Conservation (phyloP, 2,888 invertebrate genomes). For the Loripinus fragilis region DNA sequence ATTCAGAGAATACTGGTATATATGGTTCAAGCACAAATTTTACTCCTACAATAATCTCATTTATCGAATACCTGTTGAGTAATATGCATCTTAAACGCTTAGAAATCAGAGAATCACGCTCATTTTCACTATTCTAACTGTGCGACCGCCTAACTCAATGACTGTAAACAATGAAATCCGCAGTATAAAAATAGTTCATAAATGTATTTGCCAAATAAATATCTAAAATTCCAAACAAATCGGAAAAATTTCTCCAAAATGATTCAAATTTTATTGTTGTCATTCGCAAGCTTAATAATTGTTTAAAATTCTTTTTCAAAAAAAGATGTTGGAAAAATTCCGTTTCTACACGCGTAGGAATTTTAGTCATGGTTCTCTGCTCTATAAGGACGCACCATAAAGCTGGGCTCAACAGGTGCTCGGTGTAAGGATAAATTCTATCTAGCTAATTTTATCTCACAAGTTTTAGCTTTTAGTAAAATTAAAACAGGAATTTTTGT, state of each 20-base stretch:
- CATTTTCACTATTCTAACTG: neutral
- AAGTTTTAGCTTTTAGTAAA: neutral
- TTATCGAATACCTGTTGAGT: constrained; percentile 47
- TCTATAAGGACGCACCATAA: neutral
- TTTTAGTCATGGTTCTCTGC: constrained; percentile 8
- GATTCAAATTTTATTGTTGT: too few species aligned
- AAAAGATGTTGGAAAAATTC: too few species aligned
- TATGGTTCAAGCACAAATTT: too few species aligned
- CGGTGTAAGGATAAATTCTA: neutral
- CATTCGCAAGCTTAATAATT: too few species aligned
- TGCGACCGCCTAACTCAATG: constrained; percentile 31
- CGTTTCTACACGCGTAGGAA: constrained; percentile 31
- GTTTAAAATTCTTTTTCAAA: too few species aligned
- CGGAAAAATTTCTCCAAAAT: too few species aligned
- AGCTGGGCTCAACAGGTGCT: neutral
- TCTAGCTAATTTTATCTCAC: neutral
- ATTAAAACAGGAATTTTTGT: too few species aligned
- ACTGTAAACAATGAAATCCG: constrained; percentile 50
- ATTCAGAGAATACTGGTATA: neutral
- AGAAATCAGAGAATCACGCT: neutral
- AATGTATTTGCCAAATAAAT: too few species aligned
- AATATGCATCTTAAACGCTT: constrained; percentile 42
- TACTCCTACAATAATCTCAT: neutral
- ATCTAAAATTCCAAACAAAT: too few species aligned
- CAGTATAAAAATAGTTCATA: constrained; percentile 23